Evolutionary conservation across 2,888 invertebrate genomes (phyloP).

Genomic region (Anaspis maculata): DNA sequence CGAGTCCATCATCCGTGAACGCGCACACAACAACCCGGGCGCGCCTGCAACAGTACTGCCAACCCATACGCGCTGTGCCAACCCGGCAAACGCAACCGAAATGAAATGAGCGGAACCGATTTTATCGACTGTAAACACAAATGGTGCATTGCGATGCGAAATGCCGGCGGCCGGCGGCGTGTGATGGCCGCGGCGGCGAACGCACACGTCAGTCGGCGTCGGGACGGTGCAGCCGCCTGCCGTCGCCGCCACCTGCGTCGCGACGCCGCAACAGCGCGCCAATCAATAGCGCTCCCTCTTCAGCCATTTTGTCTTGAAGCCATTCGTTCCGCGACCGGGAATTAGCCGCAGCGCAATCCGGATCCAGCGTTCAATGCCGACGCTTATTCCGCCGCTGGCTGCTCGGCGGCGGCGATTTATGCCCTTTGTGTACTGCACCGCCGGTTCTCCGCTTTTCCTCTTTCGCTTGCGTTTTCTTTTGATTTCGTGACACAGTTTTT

Average conservation of each 20-base stretch:
- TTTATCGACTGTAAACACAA: constrained; percentile 41
- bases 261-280: constrained; percentile 39
- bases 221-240: no score
- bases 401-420: constrained; percentile 1
- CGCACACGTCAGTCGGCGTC: no score
- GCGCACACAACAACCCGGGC: no score
- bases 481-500: no score
- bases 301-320: constrained; percentile 44
- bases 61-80: no score
- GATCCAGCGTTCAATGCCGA: constrained; percentile 8
- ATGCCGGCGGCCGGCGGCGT: no score
- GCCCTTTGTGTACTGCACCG: no score
- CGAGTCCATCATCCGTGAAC: no score
- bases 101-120: constrained; percentile 35
- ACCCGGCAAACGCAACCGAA: no score
- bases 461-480: background rate
- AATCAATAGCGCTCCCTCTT: constrained; percentile 41
- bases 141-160: constrained; percentile 43
- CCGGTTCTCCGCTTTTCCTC: background rate
- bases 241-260: constrained; percentile 37
- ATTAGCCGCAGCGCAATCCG: constrained; percentile 28
- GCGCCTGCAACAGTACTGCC: no score
- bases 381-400: constrained; percentile 2
- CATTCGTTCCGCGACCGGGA: constrained; percentile 29
- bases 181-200: no score